These are phyloP conservation scores for Electrophaes corylata DNA, from an alignment of 2,888 invertebrate genomes.

Conservation along the genomic window DNA sequence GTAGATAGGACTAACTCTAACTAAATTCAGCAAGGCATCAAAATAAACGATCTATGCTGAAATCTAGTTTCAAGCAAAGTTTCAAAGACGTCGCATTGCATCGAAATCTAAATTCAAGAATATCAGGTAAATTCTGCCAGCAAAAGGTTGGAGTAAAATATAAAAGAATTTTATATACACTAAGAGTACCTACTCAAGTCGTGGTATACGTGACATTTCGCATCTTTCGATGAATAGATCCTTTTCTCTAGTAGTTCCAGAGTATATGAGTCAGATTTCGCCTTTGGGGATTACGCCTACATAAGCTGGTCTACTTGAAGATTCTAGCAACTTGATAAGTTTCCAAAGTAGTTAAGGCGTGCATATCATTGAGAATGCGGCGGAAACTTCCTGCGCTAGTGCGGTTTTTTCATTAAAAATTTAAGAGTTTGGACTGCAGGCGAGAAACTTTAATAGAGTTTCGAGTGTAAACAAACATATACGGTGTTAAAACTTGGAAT, in stretches of 20 bases:
- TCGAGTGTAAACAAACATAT: constrained; percentile 29
- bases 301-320: constrained; percentile 9
- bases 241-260: neutral
- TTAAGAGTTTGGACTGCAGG: constrained; percentile 16
- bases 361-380: constrained; percentile 26
- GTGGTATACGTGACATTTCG: constrained; percentile 44
- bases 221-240: constrained; percentile 38
- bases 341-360: constrained; percentile 47
- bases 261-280: constrained; percentile 20
- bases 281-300: constrained; percentile 13
- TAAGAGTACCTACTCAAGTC: constrained; percentile 39
- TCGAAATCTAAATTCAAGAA: constrained; percentile 40
- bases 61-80: constrained; percentile 31
- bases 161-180: constrained; percentile 45
- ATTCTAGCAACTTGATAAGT: constrained; percentile 43
- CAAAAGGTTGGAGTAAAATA: constrained; percentile 44
- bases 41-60: constrained; percentile 3
- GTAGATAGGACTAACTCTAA: no score
- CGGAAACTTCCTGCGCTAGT: constrained; percentile 27
- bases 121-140: constrained; percentile 37
- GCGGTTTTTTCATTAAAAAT: constrained; percentile 39
- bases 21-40: no score
- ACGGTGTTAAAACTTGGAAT: constrained; percentile 47
- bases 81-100: constrained; percentile 38
- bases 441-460: constrained; percentile 2